Evolutionary conservation across 2,888 invertebrate genomes (phyloP).

Genomic region (Alsophila aescularia): DNA sequence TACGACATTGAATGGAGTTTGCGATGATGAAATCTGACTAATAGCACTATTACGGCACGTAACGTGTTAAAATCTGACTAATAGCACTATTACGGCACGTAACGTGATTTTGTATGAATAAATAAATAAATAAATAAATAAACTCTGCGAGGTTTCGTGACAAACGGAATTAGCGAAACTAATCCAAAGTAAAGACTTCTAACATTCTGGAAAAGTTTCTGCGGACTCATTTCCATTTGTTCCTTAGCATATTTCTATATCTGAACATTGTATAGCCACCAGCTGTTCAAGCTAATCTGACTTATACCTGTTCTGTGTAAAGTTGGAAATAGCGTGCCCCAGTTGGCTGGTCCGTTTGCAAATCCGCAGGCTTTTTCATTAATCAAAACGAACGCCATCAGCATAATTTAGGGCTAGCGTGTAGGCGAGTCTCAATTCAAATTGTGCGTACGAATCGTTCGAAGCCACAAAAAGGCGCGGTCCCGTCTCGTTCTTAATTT

Average conservation of each 20-base stretch:
- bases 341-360: conserved; percentile 2
- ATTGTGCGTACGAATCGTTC: conserved; percentile 20
- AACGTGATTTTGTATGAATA: not conserved
- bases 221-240: conserved; percentile 32
- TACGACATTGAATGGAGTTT: too few relatives aligned
- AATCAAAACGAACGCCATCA: conserved; percentile 41
- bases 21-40: too few relatives aligned
- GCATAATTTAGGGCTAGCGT: conserved; percentile 36
- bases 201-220: conserved; percentile 31
- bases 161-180: conserved; percentile 29
- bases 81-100: not conserved
- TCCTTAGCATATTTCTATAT: conserved; percentile 27
- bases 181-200: conserved; percentile 26
- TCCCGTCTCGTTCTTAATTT: conserved; percentile 27
- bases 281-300: conserved; percentile 15
- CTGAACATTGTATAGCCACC: not conserved
- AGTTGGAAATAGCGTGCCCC: conserved; percentile 19
- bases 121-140: not conserved
- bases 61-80: too few relatives aligned
- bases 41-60: not conserved
- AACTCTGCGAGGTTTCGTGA: conserved; percentile 27
- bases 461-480: conserved; percentile 10
- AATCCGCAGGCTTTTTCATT: conserved; percentile 35
- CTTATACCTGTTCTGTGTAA: conserved; percentile 5
- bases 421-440: conserved; percentile 22